phyloP scores from a whole-genome alignment of 2,797 vertebrate genomes.

The Syngnathus rostellatus region DNA sequence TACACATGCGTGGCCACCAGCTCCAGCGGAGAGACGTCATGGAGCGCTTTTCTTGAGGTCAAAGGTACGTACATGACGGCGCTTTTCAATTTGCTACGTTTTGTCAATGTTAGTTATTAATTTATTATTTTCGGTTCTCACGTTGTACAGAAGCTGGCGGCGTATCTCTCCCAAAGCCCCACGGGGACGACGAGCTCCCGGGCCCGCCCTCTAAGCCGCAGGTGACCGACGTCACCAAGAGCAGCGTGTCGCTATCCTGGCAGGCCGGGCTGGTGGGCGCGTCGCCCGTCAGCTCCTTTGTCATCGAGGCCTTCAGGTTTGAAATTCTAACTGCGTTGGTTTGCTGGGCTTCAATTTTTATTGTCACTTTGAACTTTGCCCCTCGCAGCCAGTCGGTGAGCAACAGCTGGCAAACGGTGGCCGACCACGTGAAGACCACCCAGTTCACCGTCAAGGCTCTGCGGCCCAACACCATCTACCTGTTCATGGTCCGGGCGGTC shows the following conservation, averaged over 20 bases:
- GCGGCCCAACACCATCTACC: conserved; percentile 95
- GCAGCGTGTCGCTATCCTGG: conserved; percentile 96
- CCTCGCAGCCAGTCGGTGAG: conserved; percentile 90
- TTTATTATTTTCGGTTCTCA: background rate
- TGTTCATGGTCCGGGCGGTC: conserved; percentile 97
- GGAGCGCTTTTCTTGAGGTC: conserved; percentile 94
- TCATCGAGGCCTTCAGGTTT: conserved; percentile 97
- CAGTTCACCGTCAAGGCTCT: conserved; percentile 85
- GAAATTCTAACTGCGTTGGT: no score
- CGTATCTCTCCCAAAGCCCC: conserved; percentile 76
- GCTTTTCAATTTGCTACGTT: background rate
- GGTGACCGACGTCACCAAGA: conserved; percentile 96
- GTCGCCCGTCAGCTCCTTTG: conserved; percentile 81
- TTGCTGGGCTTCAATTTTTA: background rate
- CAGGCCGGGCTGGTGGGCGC: conserved; percentile 79
- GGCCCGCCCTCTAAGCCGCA: conserved; percentile 94
- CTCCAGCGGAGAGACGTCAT: conserved; percentile 95
- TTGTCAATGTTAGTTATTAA: no score
- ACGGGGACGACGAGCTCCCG: conserved; percentile 85
- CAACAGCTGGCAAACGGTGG: conserved; percentile 98
- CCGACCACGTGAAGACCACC: conserved; percentile 88
- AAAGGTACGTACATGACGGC: conserved; percentile 69
- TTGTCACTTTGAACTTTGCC: background rate
- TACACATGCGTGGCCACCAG: conserved; percentile 97
- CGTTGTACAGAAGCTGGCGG: conserved; percentile 74